Evolutionary conservation across 2,797 vertebrate genomes (phyloP).

Genomic region (Cyclura pinguis): DNA sequence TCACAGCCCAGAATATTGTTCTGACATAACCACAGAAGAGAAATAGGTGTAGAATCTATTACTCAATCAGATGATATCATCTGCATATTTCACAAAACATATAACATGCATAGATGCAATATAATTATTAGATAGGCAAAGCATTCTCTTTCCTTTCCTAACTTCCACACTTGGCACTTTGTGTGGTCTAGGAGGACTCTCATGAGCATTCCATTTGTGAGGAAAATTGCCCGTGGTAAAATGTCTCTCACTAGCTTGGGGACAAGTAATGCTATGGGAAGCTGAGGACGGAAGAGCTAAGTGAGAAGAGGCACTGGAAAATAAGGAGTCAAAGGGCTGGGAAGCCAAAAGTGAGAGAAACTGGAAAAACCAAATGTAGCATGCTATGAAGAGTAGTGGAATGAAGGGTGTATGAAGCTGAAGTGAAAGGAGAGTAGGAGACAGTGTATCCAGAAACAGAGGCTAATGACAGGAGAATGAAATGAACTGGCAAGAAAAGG

Average conservation of each 20-base stretch:
- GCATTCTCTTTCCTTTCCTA: background rate
- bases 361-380: too few species aligned
- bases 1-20: background rate
- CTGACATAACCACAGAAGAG: too few species aligned
- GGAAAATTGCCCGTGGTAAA: background rate
- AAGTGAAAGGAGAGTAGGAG: background rate
- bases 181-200: background rate
- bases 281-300: too few species aligned
- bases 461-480: background rate
- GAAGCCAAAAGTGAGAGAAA: too few species aligned
- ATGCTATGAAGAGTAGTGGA: too few species aligned
- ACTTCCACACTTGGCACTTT: background rate
- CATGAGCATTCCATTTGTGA: background rate
- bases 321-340: too few species aligned
- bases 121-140: background rate
- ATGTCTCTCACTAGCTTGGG: background rate
- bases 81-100: too few species aligned
- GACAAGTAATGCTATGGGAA: background rate
- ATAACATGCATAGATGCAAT: too few species aligned
- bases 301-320: too few species aligned
- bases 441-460: background rate
- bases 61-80: too few species aligned
- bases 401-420: too few species aligned
- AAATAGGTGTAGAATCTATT: too few species aligned
- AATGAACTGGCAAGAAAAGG: background rate